Evolutionary conservation across 2,888 invertebrate genomes (phyloP), one percentile per base, ranked within the genome.

Genomic region (Melinaea marsaeus): DNA sequence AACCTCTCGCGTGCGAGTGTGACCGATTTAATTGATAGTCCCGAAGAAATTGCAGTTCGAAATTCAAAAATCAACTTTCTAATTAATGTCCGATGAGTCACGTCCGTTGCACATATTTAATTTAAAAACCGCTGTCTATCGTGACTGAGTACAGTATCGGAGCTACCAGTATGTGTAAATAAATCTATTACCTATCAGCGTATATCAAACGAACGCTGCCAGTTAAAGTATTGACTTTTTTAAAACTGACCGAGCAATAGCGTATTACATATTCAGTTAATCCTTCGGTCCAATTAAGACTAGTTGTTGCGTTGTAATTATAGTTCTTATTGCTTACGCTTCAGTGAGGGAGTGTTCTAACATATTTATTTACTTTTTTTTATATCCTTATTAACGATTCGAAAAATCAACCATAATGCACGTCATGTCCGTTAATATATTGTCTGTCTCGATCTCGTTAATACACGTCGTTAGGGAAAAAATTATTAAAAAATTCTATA

Each of bases 231-330:
- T 71, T 71, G 66, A 67, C 69, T 73, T 75, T 81, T 79, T 82
- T 81, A 79, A 78, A 77, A 77, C 74, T 70, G 75, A 74, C 74
- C 76, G 76, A 75, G 72, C 77, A 72, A 63, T 79, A 76, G 75
- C 74, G 72, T 75, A 75, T 83, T 85, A 80, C 85, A 85, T 81
- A 85, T 84, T 80, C 79, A 78, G 77, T 81, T 81, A 81, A 83
- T 81, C 80, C 80, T 76, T 79, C 76, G 77, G 75, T 79, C 84
- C 85, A 88, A 88, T 88, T 87, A 88, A 83, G 76, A 79, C 79
- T 79, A 78, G 79, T 81, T 80, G 80, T 78, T 72, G 77, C 74
- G 72, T 74, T 75, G 77, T 79, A 84, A 85, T 86, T 81, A 83
- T 82, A 81, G 75, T 77, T 79, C 79, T 79, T 82, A 79, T 82